Percentiles rank a stretch among this genome's conserved stretches.
Evolutionary conservation across 1,140 invertebrate genomes (phyloP).

Genomic region (Chelonus insularis): DNA sequence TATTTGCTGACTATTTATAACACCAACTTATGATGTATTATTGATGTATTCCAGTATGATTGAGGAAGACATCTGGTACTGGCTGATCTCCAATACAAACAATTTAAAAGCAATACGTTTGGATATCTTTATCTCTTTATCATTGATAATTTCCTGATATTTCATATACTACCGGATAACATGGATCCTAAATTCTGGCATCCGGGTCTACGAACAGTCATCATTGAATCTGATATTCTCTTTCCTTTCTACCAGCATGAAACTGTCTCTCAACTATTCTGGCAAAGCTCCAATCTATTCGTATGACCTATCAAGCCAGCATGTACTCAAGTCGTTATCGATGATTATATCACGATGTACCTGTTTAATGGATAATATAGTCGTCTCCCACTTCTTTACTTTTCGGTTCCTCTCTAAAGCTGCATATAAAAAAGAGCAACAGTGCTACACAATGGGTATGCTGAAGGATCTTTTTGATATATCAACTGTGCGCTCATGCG

Average conservation of each 20-base stretch:
- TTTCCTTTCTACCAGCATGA: slow-evolving; percentile 1
- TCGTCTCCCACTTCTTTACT: neutral
- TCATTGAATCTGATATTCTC: slow-evolving; percentile 18
- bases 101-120: slow-evolving; percentile 15
- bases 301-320: slow-evolving; percentile 21
- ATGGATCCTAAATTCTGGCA: slow-evolving; percentile 22
- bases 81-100: slow-evolving; percentile 19
- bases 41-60: neutral
- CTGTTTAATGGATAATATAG: slow-evolving; percentile 26
- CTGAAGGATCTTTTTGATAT: neutral
- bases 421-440: neutral
- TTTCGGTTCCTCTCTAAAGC: too few relatives aligned
- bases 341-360: slow-evolving; percentile 26
- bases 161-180: slow-evolving; percentile 20
- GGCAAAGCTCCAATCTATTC: slow-evolving; percentile 28
- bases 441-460: neutral
- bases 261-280: slow-evolving; percentile 11
- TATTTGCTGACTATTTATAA: neutral
- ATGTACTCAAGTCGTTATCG: slow-evolving; percentile 17
- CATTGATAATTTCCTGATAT: slow-evolving; percentile 24
- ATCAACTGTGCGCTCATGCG: slow-evolving; percentile 20
- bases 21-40: too few relatives aligned
- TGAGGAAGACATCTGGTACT: slow-evolving; percentile 21
- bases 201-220: slow-evolving; percentile 15
- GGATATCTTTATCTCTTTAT: slow-evolving; percentile 11